Conservation (phyloP, 2,113 vertebrate genomes). For the Rhipidura dahli region DNA sequence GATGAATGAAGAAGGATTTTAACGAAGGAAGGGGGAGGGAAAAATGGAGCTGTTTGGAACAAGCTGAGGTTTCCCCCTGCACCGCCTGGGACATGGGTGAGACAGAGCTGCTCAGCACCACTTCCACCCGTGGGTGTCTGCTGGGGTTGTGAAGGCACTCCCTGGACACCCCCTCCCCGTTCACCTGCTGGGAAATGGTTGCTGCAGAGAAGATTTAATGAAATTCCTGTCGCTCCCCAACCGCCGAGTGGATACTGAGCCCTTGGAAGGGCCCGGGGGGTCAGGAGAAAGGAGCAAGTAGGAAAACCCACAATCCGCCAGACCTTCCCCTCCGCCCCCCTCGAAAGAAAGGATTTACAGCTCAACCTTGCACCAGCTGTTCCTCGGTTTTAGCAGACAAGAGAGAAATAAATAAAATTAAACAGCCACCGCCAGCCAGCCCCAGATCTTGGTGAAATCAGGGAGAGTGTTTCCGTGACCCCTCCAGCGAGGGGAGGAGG, state of each 20-base stretch:
- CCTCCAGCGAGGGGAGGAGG: conserved; percentile 18
- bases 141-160: not conserved
- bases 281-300: conserved; percentile 37
- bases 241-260: not conserved
- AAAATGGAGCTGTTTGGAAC: not conserved
- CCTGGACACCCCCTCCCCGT: not conserved
- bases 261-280: not conserved
- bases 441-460: conserved; percentile 47
- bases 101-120: not conserved
- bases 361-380: conserved; percentile 71
- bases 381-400: conserved; percentile 59
- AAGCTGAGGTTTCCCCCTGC: not conserved
- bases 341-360: conserved; percentile 74
- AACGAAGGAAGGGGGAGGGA: not conserved
- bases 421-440: conserved; percentile 26
- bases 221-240: not conserved
- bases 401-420: conserved; percentile 74
- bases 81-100: rapidly evolving
- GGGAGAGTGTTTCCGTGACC: conserved; percentile 26
- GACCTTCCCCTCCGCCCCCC: conserved; percentile 44
- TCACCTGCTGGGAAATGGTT: not conserved
- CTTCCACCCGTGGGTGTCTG: not conserved
- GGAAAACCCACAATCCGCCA: conserved; percentile 24
- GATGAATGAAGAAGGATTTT: conserved; percentile 3
- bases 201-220: not conserved